These are phyloP conservation scores for Drosophila neutralis DNA, from an alignment of 2,888 invertebrate genomes.

Conservation along the genomic window DNA sequence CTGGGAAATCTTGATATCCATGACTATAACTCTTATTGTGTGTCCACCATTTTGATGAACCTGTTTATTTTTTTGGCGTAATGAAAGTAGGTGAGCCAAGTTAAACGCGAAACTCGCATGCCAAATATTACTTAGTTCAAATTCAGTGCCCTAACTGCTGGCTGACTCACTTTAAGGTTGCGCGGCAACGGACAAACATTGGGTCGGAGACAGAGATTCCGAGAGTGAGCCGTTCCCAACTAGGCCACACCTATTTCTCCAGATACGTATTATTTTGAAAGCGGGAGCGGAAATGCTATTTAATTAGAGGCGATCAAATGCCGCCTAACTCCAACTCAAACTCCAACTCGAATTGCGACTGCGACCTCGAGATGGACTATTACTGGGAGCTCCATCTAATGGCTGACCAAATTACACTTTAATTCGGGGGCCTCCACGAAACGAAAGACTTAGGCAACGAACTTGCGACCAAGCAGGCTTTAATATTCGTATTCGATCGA, in stretches of 20 bases:
- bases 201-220: slow-evolving; percentile 3
- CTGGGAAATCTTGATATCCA: background rate
- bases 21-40: background rate
- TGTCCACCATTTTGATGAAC: background rate
- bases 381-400: slow-evolving; percentile 56
- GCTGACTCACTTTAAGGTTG: slow-evolving; percentile 24
- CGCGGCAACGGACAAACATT: slow-evolving; percentile 18
- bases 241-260: slow-evolving; percentile 66
- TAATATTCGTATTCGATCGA: slow-evolving; percentile 69
- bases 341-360: slow-evolving; percentile 5
- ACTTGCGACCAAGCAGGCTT: slow-evolving; percentile 47
- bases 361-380: slow-evolving; percentile 44
- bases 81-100: slow-evolving; percentile 18
- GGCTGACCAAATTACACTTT: slow-evolving; percentile 80
- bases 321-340: slow-evolving; percentile 49
- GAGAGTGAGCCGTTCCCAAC: slow-evolving; percentile 46
- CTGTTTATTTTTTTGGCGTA: background rate
- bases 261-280: slow-evolving; percentile 68
- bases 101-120: slow-evolving; percentile 36
- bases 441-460: slow-evolving; percentile 73
- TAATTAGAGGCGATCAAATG: slow-evolving; percentile 79
- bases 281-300: slow-evolving; percentile 77
- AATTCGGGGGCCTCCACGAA: slow-evolving; percentile 60
- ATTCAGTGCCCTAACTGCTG: slow-evolving; percentile 22
- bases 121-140: slow-evolving; percentile 22